Conservation (phyloP, 2,113 vertebrate genomes). For the Dasyprocta punctata region DNA sequence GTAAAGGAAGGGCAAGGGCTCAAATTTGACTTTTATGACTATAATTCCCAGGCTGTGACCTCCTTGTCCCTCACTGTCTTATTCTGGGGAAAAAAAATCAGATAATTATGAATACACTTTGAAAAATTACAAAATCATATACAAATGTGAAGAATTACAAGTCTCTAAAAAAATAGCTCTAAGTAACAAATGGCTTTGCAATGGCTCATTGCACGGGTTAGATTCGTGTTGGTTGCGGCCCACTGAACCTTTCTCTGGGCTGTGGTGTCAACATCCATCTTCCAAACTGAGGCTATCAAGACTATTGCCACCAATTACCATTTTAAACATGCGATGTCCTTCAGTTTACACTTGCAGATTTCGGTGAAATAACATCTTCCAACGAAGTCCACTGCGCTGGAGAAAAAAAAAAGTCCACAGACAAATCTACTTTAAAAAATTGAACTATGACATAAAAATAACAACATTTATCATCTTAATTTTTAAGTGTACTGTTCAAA, state of each 20-base stretch:
- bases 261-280: slow-evolving; percentile 46
- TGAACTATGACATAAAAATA: background rate
- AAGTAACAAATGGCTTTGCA: slow-evolving; percentile 59
- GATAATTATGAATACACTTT: slow-evolving; percentile 29
- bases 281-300: slow-evolving; percentile 13
- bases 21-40: slow-evolving; percentile 33
- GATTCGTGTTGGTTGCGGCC: background rate
- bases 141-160: slow-evolving; percentile 53
- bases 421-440: slow-evolving; percentile 27
- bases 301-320: slow-evolving; percentile 88
- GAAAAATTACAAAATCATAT: slow-evolving; percentile 54
- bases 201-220: slow-evolving; percentile 32
- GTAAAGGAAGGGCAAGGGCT: background rate
- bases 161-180: slow-evolving; percentile 44
- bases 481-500: background rate
- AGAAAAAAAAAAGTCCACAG: background rate
- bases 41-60: background rate
- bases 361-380: slow-evolving; percentile 96
- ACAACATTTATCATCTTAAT: background rate
- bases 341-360: slow-evolving; percentile 96
- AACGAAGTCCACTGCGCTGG: slow-evolving; percentile 95
- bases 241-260: slow-evolving; percentile 56
- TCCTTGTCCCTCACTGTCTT: background rate
- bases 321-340: slow-evolving; percentile 96
- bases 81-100: slow-evolving; percentile 6